Conservation (phyloP, 2,888 invertebrate genomes). For the Chymomyza caudatula region DNA sequence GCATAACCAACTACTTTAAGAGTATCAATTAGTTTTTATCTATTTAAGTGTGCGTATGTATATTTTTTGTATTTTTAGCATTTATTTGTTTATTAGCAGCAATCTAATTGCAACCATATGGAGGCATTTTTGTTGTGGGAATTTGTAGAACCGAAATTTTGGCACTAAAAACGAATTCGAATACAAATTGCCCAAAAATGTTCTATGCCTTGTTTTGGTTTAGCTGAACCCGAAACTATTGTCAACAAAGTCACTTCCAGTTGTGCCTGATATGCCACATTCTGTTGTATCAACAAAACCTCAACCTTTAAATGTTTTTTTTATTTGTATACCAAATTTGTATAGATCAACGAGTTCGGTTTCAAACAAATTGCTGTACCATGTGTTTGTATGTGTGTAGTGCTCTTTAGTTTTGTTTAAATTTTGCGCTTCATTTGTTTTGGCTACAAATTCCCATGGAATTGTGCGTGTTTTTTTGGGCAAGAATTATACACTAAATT, state of each 20-base stretch:
- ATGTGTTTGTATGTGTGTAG: neutral
- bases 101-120: conserved; percentile 52
- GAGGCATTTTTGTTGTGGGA: conserved; percentile 29
- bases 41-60: neutral
- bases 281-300: neutral
- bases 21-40: neutral
- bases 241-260: neutral
- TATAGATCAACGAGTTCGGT: neutral
- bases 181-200: neutral
- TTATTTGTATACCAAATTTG: neutral
- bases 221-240: neutral
- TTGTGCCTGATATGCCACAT: neutral
- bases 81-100: conserved; percentile 49
- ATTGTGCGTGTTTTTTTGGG: neutral
- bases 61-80: conserved; percentile 15
- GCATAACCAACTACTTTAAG: neutral
- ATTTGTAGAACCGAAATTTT: neutral
- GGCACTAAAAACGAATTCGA: neutral
- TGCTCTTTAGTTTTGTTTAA: conserved; percentile 31
- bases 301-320: conserved; percentile 2
- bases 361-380: conserved; percentile 8
- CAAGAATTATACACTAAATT: neutral
- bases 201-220: neutral
- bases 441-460: conserved; percentile 30
- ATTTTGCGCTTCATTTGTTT: conserved; percentile 56